These are phyloP conservation scores for Hipparchia sbordonii DNA, from an alignment of 2,888 invertebrate genomes.

Conservation along the genomic window DNA sequence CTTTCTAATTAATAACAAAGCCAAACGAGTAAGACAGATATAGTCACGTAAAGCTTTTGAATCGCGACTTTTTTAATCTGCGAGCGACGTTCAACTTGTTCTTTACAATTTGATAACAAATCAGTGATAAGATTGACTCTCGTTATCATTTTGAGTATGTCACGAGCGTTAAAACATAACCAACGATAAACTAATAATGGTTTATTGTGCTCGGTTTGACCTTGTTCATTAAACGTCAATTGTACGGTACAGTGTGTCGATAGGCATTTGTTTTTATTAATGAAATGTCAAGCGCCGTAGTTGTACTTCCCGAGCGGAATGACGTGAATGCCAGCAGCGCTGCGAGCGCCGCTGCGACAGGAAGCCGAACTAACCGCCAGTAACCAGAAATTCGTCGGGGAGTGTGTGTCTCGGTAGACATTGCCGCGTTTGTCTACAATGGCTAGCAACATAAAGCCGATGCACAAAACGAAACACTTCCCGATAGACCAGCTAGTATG, in stretches of 20 bases:
- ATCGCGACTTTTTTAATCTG: slow-evolving; percentile 70
- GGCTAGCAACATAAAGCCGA: slow-evolving; percentile 76
- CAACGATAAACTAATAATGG: slow-evolving; percentile 34
- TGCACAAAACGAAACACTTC: slow-evolving; percentile 78
- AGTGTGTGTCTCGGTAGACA: slow-evolving; percentile 59
- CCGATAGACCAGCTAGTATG: slow-evolving; percentile 88
- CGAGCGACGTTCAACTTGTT: slow-evolving; percentile 63
- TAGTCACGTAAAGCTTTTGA: slow-evolving; percentile 72
- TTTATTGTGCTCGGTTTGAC: slow-evolving; percentile 24
- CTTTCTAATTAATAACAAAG: slow-evolving; percentile 56
- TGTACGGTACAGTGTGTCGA: slow-evolving; percentile 5
- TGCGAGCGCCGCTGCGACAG: slow-evolving; percentile 63
- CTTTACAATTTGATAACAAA: slow-evolving; percentile 64
- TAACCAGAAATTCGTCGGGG: slow-evolving; percentile 68
- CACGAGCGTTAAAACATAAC: slow-evolving; percentile 43
- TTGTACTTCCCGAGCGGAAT: slow-evolving; percentile 69
- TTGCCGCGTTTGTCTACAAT: slow-evolving; percentile 70
- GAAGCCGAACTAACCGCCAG: slow-evolving; percentile 65
- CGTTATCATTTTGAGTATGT: slow-evolving; percentile 36
- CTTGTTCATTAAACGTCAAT: slow-evolving; percentile 33
- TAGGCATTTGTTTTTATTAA: slow-evolving; percentile 58
- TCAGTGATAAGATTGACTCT: slow-evolving; percentile 56
- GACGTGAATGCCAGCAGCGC: slow-evolving; percentile 76
- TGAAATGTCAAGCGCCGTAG: slow-evolving; percentile 63
- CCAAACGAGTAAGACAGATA: slow-evolving; percentile 57